Base-by-base conservation (phyloP, 1,140 invertebrate genomes). In the Sarcophaga bullata region DNA sequence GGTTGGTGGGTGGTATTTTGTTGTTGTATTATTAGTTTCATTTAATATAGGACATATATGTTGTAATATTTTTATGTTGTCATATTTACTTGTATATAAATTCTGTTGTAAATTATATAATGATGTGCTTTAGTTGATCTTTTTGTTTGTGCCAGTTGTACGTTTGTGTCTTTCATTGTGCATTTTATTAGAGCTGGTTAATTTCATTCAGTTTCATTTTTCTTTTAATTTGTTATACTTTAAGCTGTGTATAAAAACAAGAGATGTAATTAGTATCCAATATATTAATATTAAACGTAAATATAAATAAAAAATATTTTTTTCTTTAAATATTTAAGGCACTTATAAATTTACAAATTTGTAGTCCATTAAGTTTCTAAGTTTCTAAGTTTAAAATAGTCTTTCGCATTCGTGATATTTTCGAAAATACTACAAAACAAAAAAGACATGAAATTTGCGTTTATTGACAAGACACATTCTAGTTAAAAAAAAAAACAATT, bases 141-240 rank as follows among this genome's bases (percentile, higher is more conserved):
- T 17, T 68, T 68, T 37, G 25, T 37, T 68, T 68, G 62, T 68
- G 62, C 62, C 62, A 68, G 17, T 68, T 19, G n/a, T 68, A 19
- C 19, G 19, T 17, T 68, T 68, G 62, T 68, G 62, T 68, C 17
- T 68, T 17, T 68, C 62, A 68, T 25, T 68, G 62, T 68, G 62
- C 62, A 68, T 19, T 68, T n/a, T 58, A 15, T 58, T 1, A 58
- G 19, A 68, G 62, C 62, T 25, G 62, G 62, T 9, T 37, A 4
- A 37, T 37, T 68, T 68, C 62, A 25, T 68, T 19, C 62, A 68
- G n/a, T 68, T 10, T 25, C 10, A 17, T 19, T 68, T 68, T 58
- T 25, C 17, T 37, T 37, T 37, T 37, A 37, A 37, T 37, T 37
- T 37, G 25, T 37, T 37, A 37, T 37, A 37, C 2, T 58, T 68